These are phyloP conservation scores for Sialia sialis DNA, from an alignment of 2,113 vertebrate species.

Conservation along the genomic window DNA sequence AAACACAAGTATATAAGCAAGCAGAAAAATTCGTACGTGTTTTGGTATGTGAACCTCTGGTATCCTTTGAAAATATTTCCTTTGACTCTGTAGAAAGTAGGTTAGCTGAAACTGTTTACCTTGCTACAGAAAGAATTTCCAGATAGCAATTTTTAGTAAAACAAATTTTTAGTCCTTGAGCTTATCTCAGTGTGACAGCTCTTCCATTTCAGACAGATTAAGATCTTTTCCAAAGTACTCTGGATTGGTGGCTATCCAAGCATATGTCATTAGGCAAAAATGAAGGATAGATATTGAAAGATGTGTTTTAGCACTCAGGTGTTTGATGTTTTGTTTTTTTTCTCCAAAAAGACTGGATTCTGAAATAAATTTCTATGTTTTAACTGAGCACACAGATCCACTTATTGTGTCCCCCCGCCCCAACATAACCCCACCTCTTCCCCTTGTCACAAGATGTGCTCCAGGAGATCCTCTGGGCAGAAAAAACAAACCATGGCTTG, in stretches of 20 bases:
- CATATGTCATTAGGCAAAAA: conserved; percentile 46
- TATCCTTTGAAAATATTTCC: conserved; percentile 28
- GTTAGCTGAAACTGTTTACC: conserved; percentile 43
- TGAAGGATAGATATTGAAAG: neutral
- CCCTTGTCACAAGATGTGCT: neutral
- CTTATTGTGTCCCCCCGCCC: neutral
- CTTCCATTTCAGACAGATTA: conserved; percentile 41
- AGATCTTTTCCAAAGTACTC: neutral
- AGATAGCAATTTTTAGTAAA: conserved; percentile 30
- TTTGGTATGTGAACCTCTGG: neutral
- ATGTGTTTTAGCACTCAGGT: neutral
- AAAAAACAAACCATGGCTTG: neutral
- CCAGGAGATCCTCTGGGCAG: neutral
- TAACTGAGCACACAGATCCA: neutral
- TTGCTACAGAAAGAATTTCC: conserved; percentile 16
- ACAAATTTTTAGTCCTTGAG: neutral
- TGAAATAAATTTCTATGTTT: neutral
- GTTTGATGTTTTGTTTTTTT: neutral
- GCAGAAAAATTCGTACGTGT: neutral
- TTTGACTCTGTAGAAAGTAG: conserved; percentile 10
- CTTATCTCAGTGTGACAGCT: conserved; percentile 48
- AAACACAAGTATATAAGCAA: neutral
- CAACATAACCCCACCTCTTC: neutral
- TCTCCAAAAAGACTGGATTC: neutral
- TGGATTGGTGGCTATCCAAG: conserved; percentile 35